Base-by-base conservation (phyloP, 2,797 vertebrate species). In the Hydrophis major region DNA sequence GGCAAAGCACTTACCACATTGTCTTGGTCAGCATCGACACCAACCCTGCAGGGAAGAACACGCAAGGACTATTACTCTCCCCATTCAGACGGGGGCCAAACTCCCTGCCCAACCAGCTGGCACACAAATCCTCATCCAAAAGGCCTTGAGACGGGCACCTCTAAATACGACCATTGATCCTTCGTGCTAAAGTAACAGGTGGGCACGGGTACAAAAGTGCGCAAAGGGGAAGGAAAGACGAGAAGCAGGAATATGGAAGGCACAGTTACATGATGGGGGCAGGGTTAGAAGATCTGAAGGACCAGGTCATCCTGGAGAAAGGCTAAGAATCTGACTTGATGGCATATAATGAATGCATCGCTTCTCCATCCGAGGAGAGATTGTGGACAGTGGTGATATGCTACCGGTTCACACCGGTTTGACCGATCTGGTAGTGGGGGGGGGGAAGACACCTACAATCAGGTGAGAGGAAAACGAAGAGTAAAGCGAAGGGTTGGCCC, bases 21-120 rank as follows among this genome's bases (percentile, higher is more conserved):
- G 50, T 99, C 99, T 96, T 98, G 98, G 95, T 99, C 99, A 0
- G 99, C 97, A 7, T 99, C 99, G 95, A 99, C 99, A 4, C 99
- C 99, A 16, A 99, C 99, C 92, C 99, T 99, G 94, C 0, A 1
- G 90, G 97, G 93, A 97, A 96, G 94, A 94, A 16, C 32, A 91
- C 56, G 61, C 25, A 13, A 57, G 22, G 50, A 53, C 7, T 20
- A 12, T 88, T 59, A 87, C 3, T 60, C 61, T 74, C 42, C 12
- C 28, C 27, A 8, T 12, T 22, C 22, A 25, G 47, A n/a, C 37
- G 2, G 56, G 42, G 18, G 28, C 20, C 18, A 16, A 37, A 2
- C 2, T 89, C 7, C 60, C 47, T 14, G 7, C 13, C 8, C 50
- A 12, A 0, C 13, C 28, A 50, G 13, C 6, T 27, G 20, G 7